A percentile compares a stretch with the other conserved stretches of the same genome.
phyloP scores from a whole-genome alignment of 2,113 vertebrate genomes.

The Polyodon spathula region DNA sequence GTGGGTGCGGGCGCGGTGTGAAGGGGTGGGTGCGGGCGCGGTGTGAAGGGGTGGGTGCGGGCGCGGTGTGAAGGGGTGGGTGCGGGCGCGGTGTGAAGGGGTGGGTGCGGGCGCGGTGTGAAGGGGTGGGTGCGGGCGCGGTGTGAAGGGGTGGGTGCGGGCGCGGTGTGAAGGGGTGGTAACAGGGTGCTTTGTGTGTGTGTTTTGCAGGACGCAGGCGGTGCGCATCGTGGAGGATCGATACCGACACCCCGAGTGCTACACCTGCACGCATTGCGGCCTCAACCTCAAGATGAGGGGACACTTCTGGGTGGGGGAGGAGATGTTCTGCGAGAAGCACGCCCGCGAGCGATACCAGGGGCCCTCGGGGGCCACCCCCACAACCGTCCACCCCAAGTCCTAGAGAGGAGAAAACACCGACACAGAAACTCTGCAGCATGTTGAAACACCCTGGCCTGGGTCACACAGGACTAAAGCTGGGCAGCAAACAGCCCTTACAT shows the following conservation, averaged over 20 bases:
- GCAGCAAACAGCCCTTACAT: no score
- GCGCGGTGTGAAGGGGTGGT: not conserved
- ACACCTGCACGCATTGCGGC: slow-evolving; percentile 56
- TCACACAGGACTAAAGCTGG: no score
- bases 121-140: no score
- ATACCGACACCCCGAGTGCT: slow-evolving; percentile 58
- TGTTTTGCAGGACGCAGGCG: slow-evolving; percentile 45
- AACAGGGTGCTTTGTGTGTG: not conserved
- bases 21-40: no score
- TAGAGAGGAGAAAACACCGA: slow-evolving; percentile 52
- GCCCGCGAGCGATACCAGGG: slow-evolving; percentile 48
- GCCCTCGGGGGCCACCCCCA: slow-evolving; percentile 14
- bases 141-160: not conserved
- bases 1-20: no score
- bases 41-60: no score
- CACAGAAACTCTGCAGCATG: no score
- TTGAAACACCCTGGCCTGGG: no score
- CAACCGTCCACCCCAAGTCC: slow-evolving; percentile 43
- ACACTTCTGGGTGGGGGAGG: slow-evolving; percentile 59
- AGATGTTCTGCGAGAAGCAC: slow-evolving; percentile 64
- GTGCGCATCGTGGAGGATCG: slow-evolving; percentile 56
- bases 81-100: no score
- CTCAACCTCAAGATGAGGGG: slow-evolving; percentile 64
- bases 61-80: no score
- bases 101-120: no score